Conservation (phyloP, 2,888 invertebrate species). For the Drosophila kambysellisi region DNA sequence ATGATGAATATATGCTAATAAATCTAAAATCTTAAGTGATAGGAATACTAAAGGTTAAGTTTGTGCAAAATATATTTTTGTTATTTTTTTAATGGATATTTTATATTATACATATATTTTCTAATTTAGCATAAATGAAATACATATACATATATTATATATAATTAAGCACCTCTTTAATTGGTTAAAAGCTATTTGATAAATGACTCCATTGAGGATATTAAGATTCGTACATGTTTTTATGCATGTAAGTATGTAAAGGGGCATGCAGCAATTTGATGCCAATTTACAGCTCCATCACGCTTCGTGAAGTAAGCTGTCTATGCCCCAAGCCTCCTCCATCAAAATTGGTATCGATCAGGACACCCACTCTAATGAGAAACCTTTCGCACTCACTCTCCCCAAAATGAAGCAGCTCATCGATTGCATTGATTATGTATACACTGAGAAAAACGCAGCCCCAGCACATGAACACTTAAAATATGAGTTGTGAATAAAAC, state of each 20-base stretch:
- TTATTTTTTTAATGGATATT: not conserved
- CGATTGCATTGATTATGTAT: not conserved
- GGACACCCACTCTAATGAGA: conserved; percentile 11
- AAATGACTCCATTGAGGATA: conserved; percentile 48
- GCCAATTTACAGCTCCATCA: conserved; percentile 49
- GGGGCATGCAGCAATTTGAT: conserved; percentile 28
- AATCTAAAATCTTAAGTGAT: not conserved
- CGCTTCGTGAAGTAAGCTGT: conserved; percentile 38
- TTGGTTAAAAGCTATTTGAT: conserved; percentile 39
- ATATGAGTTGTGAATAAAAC: too few species aligned
- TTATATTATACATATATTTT: not conserved
- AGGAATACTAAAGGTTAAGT: not conserved
- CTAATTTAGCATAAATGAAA: not conserved
- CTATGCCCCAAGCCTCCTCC: conserved; percentile 17
- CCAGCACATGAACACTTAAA: not conserved
- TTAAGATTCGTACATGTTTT: not conserved
- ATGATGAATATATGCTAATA: not conserved
- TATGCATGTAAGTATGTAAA: not conserved
- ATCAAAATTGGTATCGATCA: not conserved
- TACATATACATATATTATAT: not conserved
- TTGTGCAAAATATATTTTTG: not conserved
- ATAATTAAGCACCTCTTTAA: not conserved
- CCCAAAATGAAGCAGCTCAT: not conserved
- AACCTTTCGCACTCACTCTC: conserved; percentile 7
- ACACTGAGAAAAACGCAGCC: not conserved